Base-by-base conservation (phyloP, 2,113 vertebrate genomes). In the Tringa solitaria region DNA sequence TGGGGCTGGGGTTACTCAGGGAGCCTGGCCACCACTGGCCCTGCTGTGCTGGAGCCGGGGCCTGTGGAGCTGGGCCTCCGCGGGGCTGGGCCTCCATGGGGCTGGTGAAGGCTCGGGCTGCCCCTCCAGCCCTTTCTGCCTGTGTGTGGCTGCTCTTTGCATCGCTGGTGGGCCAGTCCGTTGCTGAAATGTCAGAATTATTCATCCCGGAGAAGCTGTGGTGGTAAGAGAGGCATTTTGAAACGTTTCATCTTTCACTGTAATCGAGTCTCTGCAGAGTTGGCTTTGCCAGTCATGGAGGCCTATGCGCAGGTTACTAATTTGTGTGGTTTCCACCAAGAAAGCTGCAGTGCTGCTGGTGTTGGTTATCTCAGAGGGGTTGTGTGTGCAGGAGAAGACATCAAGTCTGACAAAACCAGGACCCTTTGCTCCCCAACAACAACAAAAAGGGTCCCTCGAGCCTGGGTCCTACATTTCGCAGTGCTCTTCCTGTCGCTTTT, bases 361-460 rank as follows among this genome's bases (percentile, higher is more conserved):
- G 14, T 37, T 50, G 43, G 23, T 41, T 35, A 17, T 19, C 19
- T 41, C 26, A 12, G 37, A 23, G 32, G 35, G 26, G 26, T 28
- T 51, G 10, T 24, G 7, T 26, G 21, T 0, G 1, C 16, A 64
- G 59, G 51, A 39, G 32, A 39, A 50, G 56, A 15, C 0, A 1
- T 35, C 0, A 3, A 22, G 33, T 41, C 22, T 54, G 72, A 19
- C 70, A 59, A 57, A 89, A 24, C 7, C 76, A 54, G 12, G 15
- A n/a, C 11, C 33, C 18, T 72, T 26, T 23, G 5, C 5, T 10
- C 6, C 6, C 3, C 2, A 2, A 20, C 20, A 46, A 14, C 12
- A 37, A 2, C 12, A 27, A 5, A 4, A 61, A 32, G 30, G 15
- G 12, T 78, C 33, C 23, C 10, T 54, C 1, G 9, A 1, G 10